Evolutionary conservation across 2,888 invertebrate species (phyloP).

Genomic region (Nineta flava): DNA sequence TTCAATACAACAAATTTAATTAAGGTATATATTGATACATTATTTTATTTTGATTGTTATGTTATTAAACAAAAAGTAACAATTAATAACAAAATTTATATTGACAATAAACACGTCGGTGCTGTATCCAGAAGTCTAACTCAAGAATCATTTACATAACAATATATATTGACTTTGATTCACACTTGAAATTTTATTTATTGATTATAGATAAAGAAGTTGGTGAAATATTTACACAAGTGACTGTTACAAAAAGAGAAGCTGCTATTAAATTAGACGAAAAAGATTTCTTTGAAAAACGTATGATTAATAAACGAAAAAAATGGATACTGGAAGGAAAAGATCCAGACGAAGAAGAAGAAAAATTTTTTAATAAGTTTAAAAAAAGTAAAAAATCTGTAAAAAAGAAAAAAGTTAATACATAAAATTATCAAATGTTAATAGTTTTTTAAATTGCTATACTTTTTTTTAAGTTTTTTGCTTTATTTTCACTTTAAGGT

Average conservation of each 20-base stretch:
- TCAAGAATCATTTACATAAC: not conserved
- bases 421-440: slow-evolving; percentile 8
- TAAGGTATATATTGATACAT: too few relatives aligned
- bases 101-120: too few relatives aligned
- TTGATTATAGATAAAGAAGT: slow-evolving; percentile 63
- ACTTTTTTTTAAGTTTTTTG: not conserved
- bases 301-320: slow-evolving; percentile 73
- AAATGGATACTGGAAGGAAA: slow-evolving; percentile 73
- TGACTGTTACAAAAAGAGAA: slow-evolving; percentile 82
- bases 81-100: too few relatives aligned
- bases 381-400: slow-evolving; percentile 19
- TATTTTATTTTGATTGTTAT: too few relatives aligned
- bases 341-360: slow-evolving; percentile 63
- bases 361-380: slow-evolving; percentile 27
- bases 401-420: slow-evolving; percentile 13
- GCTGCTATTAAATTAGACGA: slow-evolving; percentile 86
- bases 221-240: slow-evolving; percentile 79
- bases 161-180: not conserved
- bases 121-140: too few relatives aligned
- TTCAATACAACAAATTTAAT: too few relatives aligned
- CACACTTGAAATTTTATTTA: not conserved
- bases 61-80: too few relatives aligned
- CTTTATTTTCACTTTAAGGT: too few relatives aligned
- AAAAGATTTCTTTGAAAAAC: slow-evolving; percentile 77
- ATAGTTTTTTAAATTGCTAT: not conserved